Conservation (phyloP, 2,113 vertebrate genomes). For the Pseudolaguvia tuberculata region DNA sequence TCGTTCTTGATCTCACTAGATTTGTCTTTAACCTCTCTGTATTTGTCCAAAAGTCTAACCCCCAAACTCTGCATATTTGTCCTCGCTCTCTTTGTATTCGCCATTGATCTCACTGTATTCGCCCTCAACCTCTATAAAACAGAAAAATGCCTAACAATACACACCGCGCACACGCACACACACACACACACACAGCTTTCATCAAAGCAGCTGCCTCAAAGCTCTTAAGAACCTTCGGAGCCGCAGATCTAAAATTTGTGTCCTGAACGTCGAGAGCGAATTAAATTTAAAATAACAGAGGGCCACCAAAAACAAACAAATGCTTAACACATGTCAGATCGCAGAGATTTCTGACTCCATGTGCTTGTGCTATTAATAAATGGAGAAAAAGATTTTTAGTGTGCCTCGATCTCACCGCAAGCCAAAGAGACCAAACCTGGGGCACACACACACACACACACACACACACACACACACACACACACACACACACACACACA, state of each 20-base stretch:
- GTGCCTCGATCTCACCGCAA: constrained; percentile 21
- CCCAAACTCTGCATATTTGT: no score
- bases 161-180: background rate
- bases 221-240: constrained; percentile 23
- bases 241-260: constrained; percentile 32
- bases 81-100: no score
- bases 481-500: no score
- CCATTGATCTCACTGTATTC: no score
- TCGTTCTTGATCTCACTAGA: no score
- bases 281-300: constrained; percentile 17
- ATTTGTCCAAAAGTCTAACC: no score
- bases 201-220: constrained; percentile 15
- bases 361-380: constrained; percentile 50
- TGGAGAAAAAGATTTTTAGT: constrained; percentile 33
- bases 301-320: constrained; percentile 60
- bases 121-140: no score
- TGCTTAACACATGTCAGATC: constrained; percentile 58
- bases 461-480: constrained; percentile 5
- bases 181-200: constrained; percentile 34
- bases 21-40: no score
- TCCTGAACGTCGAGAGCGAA: constrained; percentile 5
- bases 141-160: no score
- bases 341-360: constrained; percentile 17
- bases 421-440: constrained; percentile 49
- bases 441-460: constrained; percentile 1